These are phyloP conservation scores for Erethizon dorsatum DNA, from an alignment of 2,797 vertebrate genomes.

Conservation along the genomic window DNA sequence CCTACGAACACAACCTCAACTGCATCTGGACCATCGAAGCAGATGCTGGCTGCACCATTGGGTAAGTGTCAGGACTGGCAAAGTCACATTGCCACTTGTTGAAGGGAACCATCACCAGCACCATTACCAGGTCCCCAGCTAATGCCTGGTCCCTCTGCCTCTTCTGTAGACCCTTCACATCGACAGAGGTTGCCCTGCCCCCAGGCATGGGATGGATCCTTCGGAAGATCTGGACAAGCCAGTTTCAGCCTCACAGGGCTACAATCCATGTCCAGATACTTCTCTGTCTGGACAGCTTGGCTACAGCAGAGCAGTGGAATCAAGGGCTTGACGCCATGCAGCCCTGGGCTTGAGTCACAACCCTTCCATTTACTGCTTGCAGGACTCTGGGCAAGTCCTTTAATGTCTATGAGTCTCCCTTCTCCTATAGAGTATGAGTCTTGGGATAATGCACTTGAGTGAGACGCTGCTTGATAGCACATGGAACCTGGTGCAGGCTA, in stretches of 20 bases:
- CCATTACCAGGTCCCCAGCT: background rate
- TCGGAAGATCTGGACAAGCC: background rate
- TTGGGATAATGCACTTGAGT: background rate
- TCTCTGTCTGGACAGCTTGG: background rate
- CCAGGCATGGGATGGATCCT: background rate
- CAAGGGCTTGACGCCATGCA: background rate
- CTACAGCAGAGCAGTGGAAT: background rate
- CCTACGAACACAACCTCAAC: constrained; percentile 98
- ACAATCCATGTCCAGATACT: background rate
- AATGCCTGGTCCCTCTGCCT: background rate
- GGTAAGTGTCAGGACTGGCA: constrained; percentile 90
- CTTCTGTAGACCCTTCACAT: background rate
- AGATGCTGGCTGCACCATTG: constrained; percentile 96
- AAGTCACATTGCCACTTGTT: background rate
- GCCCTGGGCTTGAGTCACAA: background rate
- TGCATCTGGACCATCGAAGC: constrained; percentile 98
- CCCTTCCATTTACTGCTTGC: background rate
- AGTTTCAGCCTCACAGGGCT: background rate
- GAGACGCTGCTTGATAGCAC: background rate
- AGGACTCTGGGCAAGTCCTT: background rate
- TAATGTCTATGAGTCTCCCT: background rate
- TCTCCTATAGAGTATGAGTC: background rate
- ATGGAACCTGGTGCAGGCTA: background rate
- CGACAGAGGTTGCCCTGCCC: background rate
- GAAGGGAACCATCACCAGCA: background rate